Percentiles rank a stretch among this genome's conserved stretches.
These are phyloP conservation scores for Callyntrura guangdongensis DNA, from an alignment of 2,888 invertebrate species.

Conservation along the genomic window DNA sequence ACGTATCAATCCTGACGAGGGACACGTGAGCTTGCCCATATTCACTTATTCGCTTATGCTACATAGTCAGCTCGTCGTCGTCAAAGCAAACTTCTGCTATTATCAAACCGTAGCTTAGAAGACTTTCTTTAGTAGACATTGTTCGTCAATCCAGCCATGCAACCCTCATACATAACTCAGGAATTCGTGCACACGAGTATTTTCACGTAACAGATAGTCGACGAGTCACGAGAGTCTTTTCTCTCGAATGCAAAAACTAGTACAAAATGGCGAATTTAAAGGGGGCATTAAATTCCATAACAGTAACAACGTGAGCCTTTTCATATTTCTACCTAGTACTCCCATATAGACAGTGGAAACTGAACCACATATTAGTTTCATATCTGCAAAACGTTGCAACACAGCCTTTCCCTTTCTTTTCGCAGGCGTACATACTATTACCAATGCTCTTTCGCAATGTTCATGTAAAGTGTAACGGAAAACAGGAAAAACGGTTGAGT, in stretches of 20 bases:
- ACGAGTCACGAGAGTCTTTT: background rate
- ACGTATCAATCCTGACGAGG: too few relatives aligned
- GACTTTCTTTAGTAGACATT: too few relatives aligned
- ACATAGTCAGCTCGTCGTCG: too few relatives aligned
- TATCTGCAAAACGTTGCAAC: background rate
- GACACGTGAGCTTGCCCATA: too few relatives aligned
- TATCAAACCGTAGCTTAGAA: too few relatives aligned
- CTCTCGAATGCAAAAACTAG: background rate
- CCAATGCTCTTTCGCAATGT: background rate
- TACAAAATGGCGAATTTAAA: background rate
- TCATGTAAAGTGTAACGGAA: background rate
- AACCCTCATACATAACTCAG: too few relatives aligned
- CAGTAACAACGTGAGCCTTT: background rate
- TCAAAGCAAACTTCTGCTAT: too few relatives aligned
- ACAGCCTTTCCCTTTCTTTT: constrained; percentile 44
- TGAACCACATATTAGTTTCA: background rate
- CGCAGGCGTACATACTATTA: background rate
- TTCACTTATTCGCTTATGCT: too few relatives aligned
- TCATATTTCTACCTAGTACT: background rate
- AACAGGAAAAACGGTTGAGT: constrained; percentile 12
- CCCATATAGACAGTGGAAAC: background rate
- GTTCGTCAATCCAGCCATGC: too few relatives aligned
- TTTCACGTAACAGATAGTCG: too few relatives aligned
- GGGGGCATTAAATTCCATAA: background rate
- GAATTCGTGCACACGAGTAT: too few relatives aligned